Base-by-base conservation (phyloP, 2,113 vertebrate species). In the Oxyura jamaicensis region DNA sequence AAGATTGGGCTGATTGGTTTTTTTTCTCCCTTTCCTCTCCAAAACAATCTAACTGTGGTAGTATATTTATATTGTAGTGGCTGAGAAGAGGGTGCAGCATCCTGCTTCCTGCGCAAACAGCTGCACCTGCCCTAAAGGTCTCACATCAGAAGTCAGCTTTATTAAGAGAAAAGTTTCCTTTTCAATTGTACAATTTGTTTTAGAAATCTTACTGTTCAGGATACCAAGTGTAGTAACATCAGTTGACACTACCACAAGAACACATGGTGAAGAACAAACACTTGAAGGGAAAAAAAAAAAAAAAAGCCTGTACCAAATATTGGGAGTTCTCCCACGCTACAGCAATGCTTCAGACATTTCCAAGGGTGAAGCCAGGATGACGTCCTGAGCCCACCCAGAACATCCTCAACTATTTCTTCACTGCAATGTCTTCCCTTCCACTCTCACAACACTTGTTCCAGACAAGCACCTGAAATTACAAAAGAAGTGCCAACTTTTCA, bases 161-260 rank as follows among this genome's bases (percentile, higher is more conserved):
- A 50, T 16, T 71, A 74, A 93, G 22, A 76, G 79, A 91, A 94
- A 55, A 56, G 29, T 56, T 36, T 26, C 59, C 59, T 36, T 39
- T 62, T 26, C 76, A 90, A 78, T 21, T 65, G 80, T 65, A 79
- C 48, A 3, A 35, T 52, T 58, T 58, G 14, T 67, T 65, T 19
- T 8, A 63, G 35, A 65, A 82, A 86, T 66, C 80, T 71, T 9
- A 42, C 48, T 73, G 77, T 35, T 88, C 65, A 39, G 60, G 35
- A 83, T 94, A 80, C 76, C 94, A 93, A 93, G 28, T 60, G 17
- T 10, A 94, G 88, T 60, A 88, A 88, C 72, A 83, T 71, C 95
- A 83, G n/a, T 18, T 62, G 79, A 69, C 50, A n/a, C 41, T 53
- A 75, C 7, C 68, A 74, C 80, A 87, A 41, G 85, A 78, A 46